Percentiles rank a stretch among this genome's conserved stretches.
These are phyloP conservation scores for Xiphorhynchus elegans DNA, from an alignment of 2,113 vertebrate genomes.

Conservation along the genomic window DNA sequence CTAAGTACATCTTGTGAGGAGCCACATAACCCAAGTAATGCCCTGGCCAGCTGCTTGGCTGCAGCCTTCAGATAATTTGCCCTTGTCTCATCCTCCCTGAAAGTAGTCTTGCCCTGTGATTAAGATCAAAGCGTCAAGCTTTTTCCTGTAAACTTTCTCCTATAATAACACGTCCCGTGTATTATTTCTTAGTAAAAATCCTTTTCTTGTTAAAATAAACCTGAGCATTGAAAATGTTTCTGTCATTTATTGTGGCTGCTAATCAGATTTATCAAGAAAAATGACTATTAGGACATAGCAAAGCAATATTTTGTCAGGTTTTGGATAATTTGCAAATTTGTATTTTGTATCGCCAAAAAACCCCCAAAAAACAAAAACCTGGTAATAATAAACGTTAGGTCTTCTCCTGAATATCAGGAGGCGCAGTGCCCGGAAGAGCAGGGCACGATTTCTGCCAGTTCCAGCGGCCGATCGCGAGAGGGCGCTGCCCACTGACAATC, in stretches of 20 bases:
- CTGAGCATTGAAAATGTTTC: neutral
- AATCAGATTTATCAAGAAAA: neutral
- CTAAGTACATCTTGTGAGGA: neutral
- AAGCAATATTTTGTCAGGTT: neutral
- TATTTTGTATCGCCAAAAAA: neutral
- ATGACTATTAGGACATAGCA: neutral
- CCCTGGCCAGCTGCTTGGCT: neutral
- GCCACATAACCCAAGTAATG: neutral
- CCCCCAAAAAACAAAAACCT: neutral
- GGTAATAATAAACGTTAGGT: neutral
- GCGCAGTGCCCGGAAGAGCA: fast-evolving
- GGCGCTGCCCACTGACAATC: constrained; percentile 50
- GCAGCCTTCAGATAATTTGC: neutral
- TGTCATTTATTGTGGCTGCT: neutral
- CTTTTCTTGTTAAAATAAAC: neutral
- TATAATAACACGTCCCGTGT: neutral
- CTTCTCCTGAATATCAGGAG: neutral
- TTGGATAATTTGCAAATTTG: neutral
- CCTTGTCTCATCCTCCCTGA: neutral
- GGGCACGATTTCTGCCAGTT: neutral
- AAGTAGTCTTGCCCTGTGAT: neutral
- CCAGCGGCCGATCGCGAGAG: neutral
- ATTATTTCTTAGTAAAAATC: neutral
- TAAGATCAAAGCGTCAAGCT: neutral
- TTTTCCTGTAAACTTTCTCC: neutral